phyloP scores from a whole-genome alignment of 2,113 vertebrate species.

The Neolamprologus brichardi region DNA sequence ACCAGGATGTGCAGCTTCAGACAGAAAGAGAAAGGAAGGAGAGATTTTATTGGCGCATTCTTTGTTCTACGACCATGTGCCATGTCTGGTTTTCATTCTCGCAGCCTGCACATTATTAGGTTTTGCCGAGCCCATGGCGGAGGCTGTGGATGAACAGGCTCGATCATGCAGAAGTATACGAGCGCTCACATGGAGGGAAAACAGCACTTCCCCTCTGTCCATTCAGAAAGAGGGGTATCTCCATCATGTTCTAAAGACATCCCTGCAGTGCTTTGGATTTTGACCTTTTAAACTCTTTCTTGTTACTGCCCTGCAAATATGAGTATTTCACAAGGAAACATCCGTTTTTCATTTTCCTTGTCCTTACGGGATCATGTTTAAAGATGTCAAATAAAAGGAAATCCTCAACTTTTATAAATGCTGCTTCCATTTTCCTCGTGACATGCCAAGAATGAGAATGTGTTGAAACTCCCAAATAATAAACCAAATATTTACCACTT shows the following conservation, averaged over 20 bases:
- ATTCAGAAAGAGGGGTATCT: neutral
- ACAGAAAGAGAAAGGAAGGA: neutral
- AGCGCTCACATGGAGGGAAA: neutral
- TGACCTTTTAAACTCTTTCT: neutral
- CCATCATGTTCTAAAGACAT: neutral
- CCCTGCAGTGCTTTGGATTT: neutral
- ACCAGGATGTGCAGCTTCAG: conserved; percentile 89
- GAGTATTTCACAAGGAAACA: neutral
- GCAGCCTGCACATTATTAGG: conserved; percentile 17
- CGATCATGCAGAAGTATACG: neutral
- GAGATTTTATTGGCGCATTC: neutral
- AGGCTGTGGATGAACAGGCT: neutral
- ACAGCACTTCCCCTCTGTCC: neutral
- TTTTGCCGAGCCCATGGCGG: neutral
- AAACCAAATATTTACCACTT: neutral
- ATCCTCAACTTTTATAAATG: neutral
- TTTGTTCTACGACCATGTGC: conserved; percentile 10
- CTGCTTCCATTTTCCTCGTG: neutral
- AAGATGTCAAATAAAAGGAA: neutral
- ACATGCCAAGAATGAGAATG: neutral
- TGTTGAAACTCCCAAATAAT: neutral
- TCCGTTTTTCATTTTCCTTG: neutral
- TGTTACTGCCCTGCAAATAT: neutral
- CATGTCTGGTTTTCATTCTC: conserved; percentile 31
- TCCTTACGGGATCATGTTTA: neutral